These are phyloP conservation scores for Seira musarum DNA, from an alignment of 2,888 invertebrate species.

Conservation along the genomic window DNA sequence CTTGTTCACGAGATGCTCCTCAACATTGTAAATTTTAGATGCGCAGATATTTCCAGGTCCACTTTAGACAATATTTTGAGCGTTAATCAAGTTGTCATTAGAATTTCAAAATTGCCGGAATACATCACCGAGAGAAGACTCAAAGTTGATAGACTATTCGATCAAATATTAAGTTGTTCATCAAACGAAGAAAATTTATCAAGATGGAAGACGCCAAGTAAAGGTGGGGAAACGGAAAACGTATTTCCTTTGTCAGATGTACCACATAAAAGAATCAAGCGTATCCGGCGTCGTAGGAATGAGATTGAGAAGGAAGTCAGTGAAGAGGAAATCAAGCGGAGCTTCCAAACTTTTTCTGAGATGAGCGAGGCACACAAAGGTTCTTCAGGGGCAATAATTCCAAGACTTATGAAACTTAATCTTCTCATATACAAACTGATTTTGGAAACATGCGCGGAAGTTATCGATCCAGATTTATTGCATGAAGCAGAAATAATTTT, in stretches of 20 bases:
- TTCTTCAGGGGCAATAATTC: background rate
- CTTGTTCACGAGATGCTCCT: constrained; percentile 33
- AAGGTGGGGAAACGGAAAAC: background rate
- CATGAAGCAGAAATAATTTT: background rate
- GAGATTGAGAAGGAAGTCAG: background rate
- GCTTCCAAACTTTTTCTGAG: too few species aligned
- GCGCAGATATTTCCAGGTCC: background rate
- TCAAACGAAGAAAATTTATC: constrained; percentile 7
- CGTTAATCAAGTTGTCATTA: constrained; percentile 9
- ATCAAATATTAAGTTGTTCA: constrained; percentile 19
- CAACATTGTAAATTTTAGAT: constrained; percentile 25
- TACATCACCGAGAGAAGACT: constrained; percentile 11
- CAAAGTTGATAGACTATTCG: constrained; percentile 22
- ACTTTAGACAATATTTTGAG: constrained; percentile 13
- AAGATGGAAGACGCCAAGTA: background rate
- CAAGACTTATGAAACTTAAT: background rate
- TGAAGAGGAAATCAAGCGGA: background rate
- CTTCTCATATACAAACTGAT: background rate
- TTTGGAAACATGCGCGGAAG: background rate
- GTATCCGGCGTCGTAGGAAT: background rate
- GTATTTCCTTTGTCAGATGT: background rate
- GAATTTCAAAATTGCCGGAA: background rate
- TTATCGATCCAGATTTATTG: background rate
- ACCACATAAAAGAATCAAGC: background rate
- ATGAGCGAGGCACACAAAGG: too few species aligned